Evolutionary conservation across 2,113 vertebrate genomes (phyloP).

Genomic region (Butastur rufipennis): DNA sequence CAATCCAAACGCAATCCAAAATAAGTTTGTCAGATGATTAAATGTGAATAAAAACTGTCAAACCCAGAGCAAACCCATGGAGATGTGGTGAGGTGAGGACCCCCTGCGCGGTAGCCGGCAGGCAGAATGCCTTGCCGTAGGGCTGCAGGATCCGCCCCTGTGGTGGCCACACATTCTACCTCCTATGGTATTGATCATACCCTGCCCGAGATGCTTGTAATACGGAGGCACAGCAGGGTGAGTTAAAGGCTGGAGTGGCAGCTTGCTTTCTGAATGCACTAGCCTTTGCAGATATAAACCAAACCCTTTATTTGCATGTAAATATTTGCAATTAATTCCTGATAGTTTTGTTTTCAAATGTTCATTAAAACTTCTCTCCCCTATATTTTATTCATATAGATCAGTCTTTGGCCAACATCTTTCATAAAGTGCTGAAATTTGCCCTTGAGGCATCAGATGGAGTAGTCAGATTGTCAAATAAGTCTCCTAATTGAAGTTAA

Average conservation of each 20-base stretch:
- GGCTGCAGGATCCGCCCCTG: accelerated
- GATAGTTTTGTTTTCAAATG: constrained; percentile 39
- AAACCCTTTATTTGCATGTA: constrained; percentile 35
- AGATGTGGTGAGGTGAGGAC: neutral
- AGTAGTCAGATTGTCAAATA: constrained; percentile 78
- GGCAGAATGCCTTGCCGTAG: neutral
- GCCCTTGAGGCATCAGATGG: constrained; percentile 83
- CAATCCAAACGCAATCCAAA: neutral
- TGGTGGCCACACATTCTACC: neutral
- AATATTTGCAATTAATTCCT: constrained; percentile 51
- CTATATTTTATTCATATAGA: constrained; percentile 74
- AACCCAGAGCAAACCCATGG: accelerated
- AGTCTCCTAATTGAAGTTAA: constrained; percentile 79
- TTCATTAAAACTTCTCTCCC: constrained; percentile 52
- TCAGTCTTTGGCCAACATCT: constrained; percentile 52
- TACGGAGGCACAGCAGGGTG: neutral
- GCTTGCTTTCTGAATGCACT: neutral
- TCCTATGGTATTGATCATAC: neutral
- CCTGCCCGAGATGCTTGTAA: neutral
- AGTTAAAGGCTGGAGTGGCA: neutral
- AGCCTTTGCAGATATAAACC: neutral
- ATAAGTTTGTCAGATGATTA: neutral
- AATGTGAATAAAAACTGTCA: neutral
- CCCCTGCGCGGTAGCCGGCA: accelerated
- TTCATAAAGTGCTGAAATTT: constrained; percentile 76